phyloP scores from a whole-genome alignment of 2,797 vertebrate genomes.

The Lepidocolaptes lacrymiger region DNA sequence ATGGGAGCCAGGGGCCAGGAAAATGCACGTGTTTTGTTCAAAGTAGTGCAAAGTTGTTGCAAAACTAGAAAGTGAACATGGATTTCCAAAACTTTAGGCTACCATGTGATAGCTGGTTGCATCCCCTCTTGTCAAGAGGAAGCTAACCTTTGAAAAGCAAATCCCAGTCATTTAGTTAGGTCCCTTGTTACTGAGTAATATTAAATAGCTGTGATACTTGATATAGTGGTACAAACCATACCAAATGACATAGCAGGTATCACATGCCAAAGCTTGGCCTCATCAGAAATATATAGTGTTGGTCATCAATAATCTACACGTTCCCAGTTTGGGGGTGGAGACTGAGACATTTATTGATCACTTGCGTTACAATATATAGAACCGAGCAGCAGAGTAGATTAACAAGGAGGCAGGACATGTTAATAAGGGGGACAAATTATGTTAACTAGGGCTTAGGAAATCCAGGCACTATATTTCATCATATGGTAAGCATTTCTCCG shows the following conservation, averaged over 20 bases:
- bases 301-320: too few relatives aligned
- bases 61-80: background rate
- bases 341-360: too few relatives aligned
- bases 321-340: too few relatives aligned
- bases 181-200: background rate
- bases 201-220: background rate
- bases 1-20: fast-evolving
- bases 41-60: background rate
- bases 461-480: too few relatives aligned
- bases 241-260: background rate
- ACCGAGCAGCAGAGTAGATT: too few relatives aligned
- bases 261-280: background rate
- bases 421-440: too few relatives aligned
- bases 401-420: too few relatives aligned
- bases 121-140: background rate
- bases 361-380: too few relatives aligned
- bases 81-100: background rate
- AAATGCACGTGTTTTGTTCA: background rate
- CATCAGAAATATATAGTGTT: too few relatives aligned
- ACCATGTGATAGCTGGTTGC: background rate
- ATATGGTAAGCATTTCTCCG: too few relatives aligned
- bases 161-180: background rate
- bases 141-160: background rate
- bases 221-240: background rate
- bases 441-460: too few relatives aligned